A percentile compares a stretch with the other conserved stretches of the same genome.
phyloP scores from a whole-genome alignment of 2,113 vertebrate species.

The Syngnathus typhle region DNA sequence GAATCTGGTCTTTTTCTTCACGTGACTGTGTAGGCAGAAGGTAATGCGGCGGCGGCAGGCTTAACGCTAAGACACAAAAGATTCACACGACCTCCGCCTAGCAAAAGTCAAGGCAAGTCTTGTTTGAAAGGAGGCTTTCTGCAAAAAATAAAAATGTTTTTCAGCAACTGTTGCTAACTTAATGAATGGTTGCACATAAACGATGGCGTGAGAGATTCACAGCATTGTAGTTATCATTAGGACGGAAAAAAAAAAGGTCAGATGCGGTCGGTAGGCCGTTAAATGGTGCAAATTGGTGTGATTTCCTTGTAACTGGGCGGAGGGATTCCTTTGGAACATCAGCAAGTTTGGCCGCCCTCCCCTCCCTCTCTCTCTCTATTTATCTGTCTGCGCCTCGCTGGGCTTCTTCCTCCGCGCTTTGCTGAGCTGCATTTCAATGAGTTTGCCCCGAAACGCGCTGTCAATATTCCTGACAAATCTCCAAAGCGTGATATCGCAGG shows the following conservation, averaged over 20 bases:
- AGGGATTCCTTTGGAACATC: conserved; percentile 33
- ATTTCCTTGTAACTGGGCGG: conserved; percentile 27
- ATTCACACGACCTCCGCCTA: too few species aligned
- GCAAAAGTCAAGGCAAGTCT: too few species aligned
- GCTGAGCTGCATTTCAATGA: conserved; percentile 54
- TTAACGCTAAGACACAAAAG: too few species aligned
- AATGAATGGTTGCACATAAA: background rate
- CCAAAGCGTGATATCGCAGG: conserved; percentile 35
- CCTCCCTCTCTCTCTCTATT: conserved; percentile 3
- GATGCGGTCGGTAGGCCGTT: conserved; percentile 9
- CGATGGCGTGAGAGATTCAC: background rate
- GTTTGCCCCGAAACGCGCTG: conserved; percentile 39
- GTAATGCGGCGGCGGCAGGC: too few species aligned
- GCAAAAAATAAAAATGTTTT: background rate
- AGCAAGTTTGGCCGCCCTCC: conserved; percentile 13
- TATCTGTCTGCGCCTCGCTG: conserved; percentile 12
- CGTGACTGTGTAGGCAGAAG: too few species aligned
- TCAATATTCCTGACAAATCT: conserved; percentile 48
- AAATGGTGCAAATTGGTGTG: conserved; percentile 38
- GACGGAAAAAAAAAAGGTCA: background rate
- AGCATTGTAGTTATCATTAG: background rate
- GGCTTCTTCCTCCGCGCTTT: conserved; percentile 15
- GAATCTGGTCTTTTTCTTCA: background rate
- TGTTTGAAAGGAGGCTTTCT: too few species aligned
- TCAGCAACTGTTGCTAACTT: background rate